Conservation (phyloP, 2,888 invertebrate genomes). For the Andrena camellia region DNA sequence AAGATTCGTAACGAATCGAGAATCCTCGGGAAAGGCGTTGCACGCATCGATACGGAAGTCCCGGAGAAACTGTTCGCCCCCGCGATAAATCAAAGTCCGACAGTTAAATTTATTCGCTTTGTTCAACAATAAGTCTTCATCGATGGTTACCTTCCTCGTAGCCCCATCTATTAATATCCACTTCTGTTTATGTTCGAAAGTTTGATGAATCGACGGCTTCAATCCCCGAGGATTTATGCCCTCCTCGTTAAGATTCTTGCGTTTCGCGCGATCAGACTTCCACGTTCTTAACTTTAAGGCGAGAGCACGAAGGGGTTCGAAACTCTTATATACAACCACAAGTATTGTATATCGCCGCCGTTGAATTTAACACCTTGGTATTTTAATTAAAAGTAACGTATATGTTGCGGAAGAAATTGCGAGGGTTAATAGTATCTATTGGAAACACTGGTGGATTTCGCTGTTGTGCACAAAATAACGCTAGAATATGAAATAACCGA, state of each 20-base stretch:
- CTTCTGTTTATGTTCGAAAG: conserved; percentile 35
- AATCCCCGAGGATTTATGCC: conserved; percentile 22
- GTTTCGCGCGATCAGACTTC: background rate
- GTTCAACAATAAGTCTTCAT: conserved; percentile 34
- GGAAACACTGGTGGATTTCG: too few species aligned
- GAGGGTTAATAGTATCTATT: too few species aligned
- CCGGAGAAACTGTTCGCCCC: conserved; percentile 28
- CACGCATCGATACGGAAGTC: conserved; percentile 15
- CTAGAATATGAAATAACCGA: too few species aligned
- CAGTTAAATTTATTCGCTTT: conserved; percentile 46
- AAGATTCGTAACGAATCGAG: conserved; percentile 28
- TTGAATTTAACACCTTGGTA: too few species aligned
- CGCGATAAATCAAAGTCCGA: conserved; percentile 45
- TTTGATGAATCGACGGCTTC: conserved; percentile 39
- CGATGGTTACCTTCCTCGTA: background rate
- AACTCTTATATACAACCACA: background rate
- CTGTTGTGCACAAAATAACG: too few species aligned
- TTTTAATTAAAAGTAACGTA: too few species aligned
- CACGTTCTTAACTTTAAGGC: background rate
- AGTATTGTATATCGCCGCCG: background rate
- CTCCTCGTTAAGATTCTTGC: conserved; percentile 8
- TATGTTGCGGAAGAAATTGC: too few species aligned
- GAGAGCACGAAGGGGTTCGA: background rate
- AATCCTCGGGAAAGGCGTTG: conserved; percentile 17
- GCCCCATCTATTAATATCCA: conserved; percentile 40